Conservation (phyloP, 2,113 vertebrate species). For the Aviceda subcristata region DNA sequence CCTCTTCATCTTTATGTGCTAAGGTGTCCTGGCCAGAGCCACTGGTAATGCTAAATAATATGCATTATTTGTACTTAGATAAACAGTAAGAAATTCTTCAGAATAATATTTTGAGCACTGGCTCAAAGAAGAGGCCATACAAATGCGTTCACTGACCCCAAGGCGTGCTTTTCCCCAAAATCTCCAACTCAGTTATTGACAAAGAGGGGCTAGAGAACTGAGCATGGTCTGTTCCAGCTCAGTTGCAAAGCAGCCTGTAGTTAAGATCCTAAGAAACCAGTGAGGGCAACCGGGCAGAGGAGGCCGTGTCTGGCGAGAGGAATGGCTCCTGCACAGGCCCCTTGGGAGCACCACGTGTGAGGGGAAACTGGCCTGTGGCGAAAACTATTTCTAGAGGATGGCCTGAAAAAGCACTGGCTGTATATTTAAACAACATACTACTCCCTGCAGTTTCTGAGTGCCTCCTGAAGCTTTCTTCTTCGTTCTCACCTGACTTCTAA, state of each 20-base stretch:
- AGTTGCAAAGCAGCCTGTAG: neutral
- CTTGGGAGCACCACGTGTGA: accelerated
- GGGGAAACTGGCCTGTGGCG: neutral
- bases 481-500: constrained; percentile 2
- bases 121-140: neutral
- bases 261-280: neutral
- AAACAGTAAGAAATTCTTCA: neutral
- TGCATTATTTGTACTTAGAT: neutral
- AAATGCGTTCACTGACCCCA: neutral
- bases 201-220: neutral
- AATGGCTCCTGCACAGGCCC: neutral
- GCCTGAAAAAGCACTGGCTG: neutral
- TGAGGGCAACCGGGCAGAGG: neutral
- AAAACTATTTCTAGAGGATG: neutral
- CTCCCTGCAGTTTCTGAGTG: neutral
- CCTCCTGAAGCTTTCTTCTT: neutral
- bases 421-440: neutral
- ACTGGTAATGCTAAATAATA: neutral
- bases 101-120: neutral
- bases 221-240: neutral
- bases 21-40: neutral
- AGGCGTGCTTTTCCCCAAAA: neutral
- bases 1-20: neutral
- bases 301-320: neutral
- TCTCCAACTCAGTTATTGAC: neutral